Percentiles rank a stretch among this genome's conserved stretches.
phyloP scores from a whole-genome alignment of 2,113 vertebrate genomes.

The Charina bottae region DNA sequence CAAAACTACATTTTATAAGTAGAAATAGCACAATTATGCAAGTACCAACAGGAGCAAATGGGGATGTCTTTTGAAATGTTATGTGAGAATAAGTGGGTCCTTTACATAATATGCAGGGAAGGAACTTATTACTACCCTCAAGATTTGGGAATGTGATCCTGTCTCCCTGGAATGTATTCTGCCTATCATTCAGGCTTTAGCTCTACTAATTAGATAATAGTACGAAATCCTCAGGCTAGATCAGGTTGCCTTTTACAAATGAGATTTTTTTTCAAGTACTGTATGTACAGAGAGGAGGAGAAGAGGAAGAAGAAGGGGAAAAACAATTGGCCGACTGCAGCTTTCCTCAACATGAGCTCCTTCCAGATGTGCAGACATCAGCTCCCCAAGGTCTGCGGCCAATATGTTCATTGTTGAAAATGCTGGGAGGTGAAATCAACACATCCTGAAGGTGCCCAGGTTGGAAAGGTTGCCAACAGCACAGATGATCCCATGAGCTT shows the following conservation, averaged over 20 bases:
- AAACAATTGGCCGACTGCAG: neutral
- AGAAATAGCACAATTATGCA: slow-evolving; percentile 45
- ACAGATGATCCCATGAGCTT: neutral
- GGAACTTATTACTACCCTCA: neutral
- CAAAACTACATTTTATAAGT: slow-evolving; percentile 44
- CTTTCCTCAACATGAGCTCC: neutral
- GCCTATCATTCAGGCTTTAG: neutral
- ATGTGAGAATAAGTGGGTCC: neutral
- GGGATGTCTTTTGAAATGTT: neutral
- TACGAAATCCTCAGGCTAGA: neutral
- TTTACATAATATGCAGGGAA: neutral
- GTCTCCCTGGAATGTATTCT: neutral
- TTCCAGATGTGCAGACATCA: neutral
- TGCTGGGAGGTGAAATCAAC: neutral
- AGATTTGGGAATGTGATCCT: neutral
- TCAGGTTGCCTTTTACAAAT: neutral
- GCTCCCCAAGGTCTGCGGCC: neutral
- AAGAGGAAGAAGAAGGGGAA: neutral
- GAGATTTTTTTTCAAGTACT: neutral
- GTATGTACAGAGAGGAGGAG: neutral
- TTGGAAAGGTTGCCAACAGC: neutral
- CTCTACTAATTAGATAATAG: neutral
- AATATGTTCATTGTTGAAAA: neutral
- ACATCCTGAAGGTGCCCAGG: neutral
- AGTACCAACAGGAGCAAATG: neutral